Evolutionary conservation across 2,888 invertebrate species (phyloP).

Genomic region (Arenicola marina): DNA sequence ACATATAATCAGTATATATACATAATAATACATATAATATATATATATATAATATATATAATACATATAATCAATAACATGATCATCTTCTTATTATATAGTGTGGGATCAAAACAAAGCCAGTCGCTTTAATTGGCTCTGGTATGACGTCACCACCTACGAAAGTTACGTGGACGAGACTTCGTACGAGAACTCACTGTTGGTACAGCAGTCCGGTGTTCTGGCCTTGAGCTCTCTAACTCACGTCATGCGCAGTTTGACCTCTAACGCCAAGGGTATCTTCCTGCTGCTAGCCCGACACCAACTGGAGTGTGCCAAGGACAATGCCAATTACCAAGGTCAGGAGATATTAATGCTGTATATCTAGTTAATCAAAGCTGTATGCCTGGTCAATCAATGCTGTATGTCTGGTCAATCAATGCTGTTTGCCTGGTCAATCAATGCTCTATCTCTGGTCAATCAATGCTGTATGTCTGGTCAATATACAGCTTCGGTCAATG

Average conservation of each 20-base stretch:
- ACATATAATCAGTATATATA: too few relatives aligned
- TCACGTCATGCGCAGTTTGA: constrained; percentile 88
- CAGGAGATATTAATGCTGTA: too few relatives aligned
- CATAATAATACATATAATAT: too few relatives aligned
- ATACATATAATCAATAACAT: too few relatives aligned
- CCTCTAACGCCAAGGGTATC: constrained; percentile 74
- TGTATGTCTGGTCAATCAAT: too few relatives aligned
- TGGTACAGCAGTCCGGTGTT: constrained; percentile 71
- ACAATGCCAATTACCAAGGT: constrained; percentile 78
- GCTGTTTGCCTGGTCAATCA: too few relatives aligned
- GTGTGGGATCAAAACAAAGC: constrained; percentile 89
- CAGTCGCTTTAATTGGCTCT: constrained; percentile 84
- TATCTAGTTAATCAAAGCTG: too few relatives aligned
- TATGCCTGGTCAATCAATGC: too few relatives aligned
- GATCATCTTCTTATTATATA: constrained; percentile 64
- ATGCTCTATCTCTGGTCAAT: too few relatives aligned
- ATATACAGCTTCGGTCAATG: too few relatives aligned
- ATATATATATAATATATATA: too few relatives aligned
- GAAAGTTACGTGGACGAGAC: constrained; percentile 78
- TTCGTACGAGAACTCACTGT: constrained; percentile 72
- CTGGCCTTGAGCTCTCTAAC: constrained; percentile 78
- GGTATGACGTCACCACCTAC: constrained; percentile 89
- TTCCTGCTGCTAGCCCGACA: constrained; percentile 81
- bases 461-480: too few relatives aligned
- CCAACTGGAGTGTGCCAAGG: constrained; percentile 75